Evolutionary conservation across 2,797 vertebrate genomes (phyloP).

Genomic region (Neoniphon sammara): DNA sequence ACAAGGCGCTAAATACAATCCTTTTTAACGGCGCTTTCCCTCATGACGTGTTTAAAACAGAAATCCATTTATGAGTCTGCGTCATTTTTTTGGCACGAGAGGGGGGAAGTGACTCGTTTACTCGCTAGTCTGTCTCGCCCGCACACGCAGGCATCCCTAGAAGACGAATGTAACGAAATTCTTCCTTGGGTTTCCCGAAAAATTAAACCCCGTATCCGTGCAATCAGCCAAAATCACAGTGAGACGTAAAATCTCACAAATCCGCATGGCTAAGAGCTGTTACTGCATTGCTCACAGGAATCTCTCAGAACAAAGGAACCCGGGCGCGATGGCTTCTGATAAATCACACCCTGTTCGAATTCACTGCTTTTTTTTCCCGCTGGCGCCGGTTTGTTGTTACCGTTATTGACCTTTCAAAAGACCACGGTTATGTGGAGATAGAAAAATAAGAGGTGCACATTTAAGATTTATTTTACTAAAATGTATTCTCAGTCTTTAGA

Average conservation of each 20-base stretch:
- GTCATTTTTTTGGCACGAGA: background rate
- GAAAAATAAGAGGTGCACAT: no score
- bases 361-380: conserved; percentile 11
- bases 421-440: no score
- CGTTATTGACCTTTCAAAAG: no score
- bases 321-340: background rate
- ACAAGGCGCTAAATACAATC: background rate
- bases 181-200: background rate
- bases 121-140: background rate
- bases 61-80: background rate
- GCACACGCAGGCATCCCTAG: conserved; percentile 5
- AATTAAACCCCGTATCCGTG: no score
- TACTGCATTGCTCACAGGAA: background rate
- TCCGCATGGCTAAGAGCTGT: no score
- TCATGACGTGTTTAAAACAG: conserved; percentile 18
- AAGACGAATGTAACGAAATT: background rate
- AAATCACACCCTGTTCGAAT: background rate
- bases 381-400: background rate
- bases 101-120: background rate
- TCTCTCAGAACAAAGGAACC: conserved; percentile 13
- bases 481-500: no score
- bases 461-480: no score
- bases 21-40: conserved; percentile 21
- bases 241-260: background rate
- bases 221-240: background rate